Percentiles rank a stretch among this genome's conserved stretches.
Evolutionary conservation across 2,888 invertebrate genomes (phyloP).

Genomic region (Torymus texanus): DNA sequence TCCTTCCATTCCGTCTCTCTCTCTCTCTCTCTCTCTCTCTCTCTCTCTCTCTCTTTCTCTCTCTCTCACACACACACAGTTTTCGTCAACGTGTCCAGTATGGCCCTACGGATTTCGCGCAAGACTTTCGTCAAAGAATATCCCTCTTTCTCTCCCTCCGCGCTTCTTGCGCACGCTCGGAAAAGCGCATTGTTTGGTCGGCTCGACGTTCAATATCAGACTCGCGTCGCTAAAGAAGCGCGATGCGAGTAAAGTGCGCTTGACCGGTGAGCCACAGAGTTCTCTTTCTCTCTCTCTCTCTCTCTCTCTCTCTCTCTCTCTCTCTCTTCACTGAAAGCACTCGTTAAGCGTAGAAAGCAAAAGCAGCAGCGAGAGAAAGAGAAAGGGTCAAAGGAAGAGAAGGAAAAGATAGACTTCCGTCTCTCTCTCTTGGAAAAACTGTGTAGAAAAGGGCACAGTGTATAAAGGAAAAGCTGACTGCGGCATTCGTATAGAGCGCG

Average conservation of each 20-base stretch:
- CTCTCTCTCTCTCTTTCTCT: too few relatives aligned
- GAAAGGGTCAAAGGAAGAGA: background rate
- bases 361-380: too few relatives aligned
- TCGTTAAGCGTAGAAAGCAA: constrained; percentile 29
- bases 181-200: constrained; percentile 34
- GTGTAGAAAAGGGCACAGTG: background rate
- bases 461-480: constrained; percentile 36
- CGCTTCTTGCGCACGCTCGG: background rate
- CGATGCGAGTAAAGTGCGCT: constrained; percentile 20
- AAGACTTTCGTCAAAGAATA: too few relatives aligned
- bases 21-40: too few relatives aligned
- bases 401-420: background rate
- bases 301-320: too few relatives aligned
- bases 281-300: background rate
- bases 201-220: constrained; percentile 37
- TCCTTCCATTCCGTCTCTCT: too few relatives aligned
- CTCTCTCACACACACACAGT: too few relatives aligned
- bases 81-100: too few relatives aligned
- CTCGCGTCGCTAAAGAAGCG: constrained; percentile 8
- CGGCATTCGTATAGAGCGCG: constrained; percentile 15
- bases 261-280: constrained; percentile 18
- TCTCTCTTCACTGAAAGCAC: constrained; percentile 11
- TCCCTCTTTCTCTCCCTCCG: too few relatives aligned
- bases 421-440: too few relatives aligned
- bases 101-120: too few relatives aligned